Conservation (phyloP, 2,113 vertebrate species). For the Petaurus breviceps region DNA sequence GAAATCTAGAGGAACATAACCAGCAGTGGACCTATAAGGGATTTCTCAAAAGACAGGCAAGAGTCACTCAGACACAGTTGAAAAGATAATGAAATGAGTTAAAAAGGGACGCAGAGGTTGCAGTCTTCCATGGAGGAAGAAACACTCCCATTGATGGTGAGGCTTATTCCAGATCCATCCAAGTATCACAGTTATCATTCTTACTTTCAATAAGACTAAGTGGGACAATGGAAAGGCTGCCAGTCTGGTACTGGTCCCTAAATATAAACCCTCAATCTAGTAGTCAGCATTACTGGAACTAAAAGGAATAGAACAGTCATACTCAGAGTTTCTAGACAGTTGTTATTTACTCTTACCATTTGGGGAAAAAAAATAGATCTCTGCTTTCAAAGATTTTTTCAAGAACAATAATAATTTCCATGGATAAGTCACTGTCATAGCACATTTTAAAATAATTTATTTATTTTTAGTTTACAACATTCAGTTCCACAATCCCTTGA, state of each 20-base stretch:
- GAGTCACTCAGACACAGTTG: neutral
- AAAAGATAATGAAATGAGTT: neutral
- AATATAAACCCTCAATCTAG: neutral
- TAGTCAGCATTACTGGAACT: neutral
- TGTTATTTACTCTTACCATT: neutral
- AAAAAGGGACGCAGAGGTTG: neutral
- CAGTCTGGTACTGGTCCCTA: neutral
- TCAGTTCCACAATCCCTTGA: no score
- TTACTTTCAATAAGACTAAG: neutral
- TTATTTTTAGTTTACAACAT: no score
- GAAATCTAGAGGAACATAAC: neutral
- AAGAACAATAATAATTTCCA: neutral
- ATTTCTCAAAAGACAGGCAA: neutral
- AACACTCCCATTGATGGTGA: neutral
- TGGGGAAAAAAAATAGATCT: neutral
- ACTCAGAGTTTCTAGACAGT: neutral
- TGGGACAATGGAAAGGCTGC: neutral
- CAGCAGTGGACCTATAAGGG: neutral
- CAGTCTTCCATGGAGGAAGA: neutral
- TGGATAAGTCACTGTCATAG: neutral
- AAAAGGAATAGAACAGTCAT: neutral
- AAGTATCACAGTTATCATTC: neutral
- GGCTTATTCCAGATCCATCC: neutral
- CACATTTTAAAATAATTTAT: neutral
- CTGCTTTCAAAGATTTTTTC: neutral